Conservation (phyloP, 1,140 invertebrate species). For the Orchestia grillus region DNA sequence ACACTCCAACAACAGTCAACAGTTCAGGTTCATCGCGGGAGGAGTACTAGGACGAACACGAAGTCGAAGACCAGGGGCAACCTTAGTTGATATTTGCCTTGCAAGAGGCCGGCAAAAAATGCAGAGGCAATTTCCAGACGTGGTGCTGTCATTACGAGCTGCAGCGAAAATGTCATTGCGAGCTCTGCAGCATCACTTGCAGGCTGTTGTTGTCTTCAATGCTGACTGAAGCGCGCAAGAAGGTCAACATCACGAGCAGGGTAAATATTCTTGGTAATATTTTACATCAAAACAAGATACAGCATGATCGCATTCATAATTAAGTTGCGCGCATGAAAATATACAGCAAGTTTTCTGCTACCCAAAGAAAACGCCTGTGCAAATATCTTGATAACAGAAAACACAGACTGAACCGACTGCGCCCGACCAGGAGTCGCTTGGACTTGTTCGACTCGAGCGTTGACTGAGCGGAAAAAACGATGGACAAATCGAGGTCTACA, state of each 20-base stretch:
- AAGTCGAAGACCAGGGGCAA: not conserved
- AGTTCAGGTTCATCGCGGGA: too few species aligned
- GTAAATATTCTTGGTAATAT: not conserved
- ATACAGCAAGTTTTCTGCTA: not conserved
- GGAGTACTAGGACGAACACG: not conserved
- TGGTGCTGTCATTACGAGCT: not conserved
- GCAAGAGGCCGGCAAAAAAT: not conserved
- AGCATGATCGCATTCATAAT: not conserved
- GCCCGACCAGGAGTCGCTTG: not conserved
- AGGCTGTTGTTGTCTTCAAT: not conserved
- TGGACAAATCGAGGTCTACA: not conserved
- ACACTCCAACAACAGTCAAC: not conserved
- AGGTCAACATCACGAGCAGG: not conserved
- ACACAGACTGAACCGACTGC: not conserved
- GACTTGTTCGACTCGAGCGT: not conserved
- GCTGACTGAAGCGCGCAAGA: not conserved
- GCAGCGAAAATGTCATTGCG: not conserved
- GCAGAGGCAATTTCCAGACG: not conserved
- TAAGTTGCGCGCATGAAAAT: not conserved
- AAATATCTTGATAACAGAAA: not conserved
- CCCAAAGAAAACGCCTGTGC: too few species aligned
- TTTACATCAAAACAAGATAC: not conserved
- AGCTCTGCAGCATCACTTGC: not conserved
- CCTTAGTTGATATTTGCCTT: not conserved
- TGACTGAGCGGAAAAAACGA: not conserved